Evolutionary conservation across 2,797 vertebrate species (phyloP), one percentile per base, ranked within the genome.

Genomic region (Etheostoma perlongum): DNA sequence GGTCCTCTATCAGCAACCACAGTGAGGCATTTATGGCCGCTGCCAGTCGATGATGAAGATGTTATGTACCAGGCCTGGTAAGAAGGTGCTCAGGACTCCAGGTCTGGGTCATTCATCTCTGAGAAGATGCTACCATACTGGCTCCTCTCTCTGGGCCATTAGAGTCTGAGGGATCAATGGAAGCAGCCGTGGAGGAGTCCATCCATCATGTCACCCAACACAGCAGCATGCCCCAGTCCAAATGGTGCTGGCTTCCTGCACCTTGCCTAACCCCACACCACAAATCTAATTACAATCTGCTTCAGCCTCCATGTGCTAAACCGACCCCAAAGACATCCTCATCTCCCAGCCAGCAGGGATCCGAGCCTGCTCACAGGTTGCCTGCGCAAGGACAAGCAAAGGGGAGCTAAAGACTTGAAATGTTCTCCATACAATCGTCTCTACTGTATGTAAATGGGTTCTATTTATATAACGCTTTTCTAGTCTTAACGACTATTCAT

Each of bases 11-110:
- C 51, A 47, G 83, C 30, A 65, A 83, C 81, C 19, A 58, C 88
- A 83, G 91, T 0, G 36, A 93, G 88, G 87, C 92, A 92, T 91
- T 91, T 90, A 94, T 90, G 82, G 46, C 60, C 66, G 6, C 85
- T 63, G 67, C 78, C 81, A 76, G 89, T 93, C 74, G 85, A 93
- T 93, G 91, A 91, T 89, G 86, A 88, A 93, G 93, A 90, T 74
- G 86, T 88, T 81, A 91, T 78, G 88, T 86, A 84, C 85, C 88
- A 82, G 74, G 49, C 25, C 55, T 59, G 89, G 87, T 83, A 81
- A 64, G 33, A 53, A 72, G 67, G 1, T 36, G 60, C 36, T 70
- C 57, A 5, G 73, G 81, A 86, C 78, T 57, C 55, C 68, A 83
- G 83, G 67, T 65, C 52, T 62, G 9, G 81, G 77, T 82, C 86